Evolutionary conservation across 2,888 invertebrate genomes (phyloP), one percentile per base, ranked within the genome.

Genomic region (Pterostichus madidus): DNA sequence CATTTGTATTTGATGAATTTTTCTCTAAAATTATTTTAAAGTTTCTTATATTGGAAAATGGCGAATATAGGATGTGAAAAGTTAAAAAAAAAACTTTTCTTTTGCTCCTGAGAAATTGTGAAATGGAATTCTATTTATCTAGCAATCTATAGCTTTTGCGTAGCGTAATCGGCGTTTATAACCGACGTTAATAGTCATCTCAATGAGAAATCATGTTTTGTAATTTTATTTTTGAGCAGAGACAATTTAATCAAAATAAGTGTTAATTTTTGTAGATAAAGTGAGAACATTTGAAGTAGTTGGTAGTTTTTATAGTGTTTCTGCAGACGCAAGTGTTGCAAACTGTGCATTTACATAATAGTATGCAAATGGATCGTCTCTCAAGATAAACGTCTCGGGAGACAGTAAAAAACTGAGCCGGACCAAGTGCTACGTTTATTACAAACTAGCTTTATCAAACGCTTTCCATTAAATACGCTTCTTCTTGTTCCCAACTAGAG

Each of bases 281-380:
- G 77, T 35, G 77, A 39, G 77, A 77, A 77, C 39, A 77, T 39
- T 77, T 75, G 17, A 6, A 56, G 56, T 56, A 56, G 53, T 77
- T 77, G 49, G 31, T 59, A 77, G 77, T 77, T 77, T 56, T 77
- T 77, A 77, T 17, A 53, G 56, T 24, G 32, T 11, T 77, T 10
- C 17, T 15, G 39, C 11, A 35, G 32, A 39, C 53, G 39, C 35
- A 77, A 77, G 39, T 56, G 77, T 77, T 56, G 77, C 77, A 77
- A 56, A 56, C 56, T 56, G 10, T 7, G 24, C 15, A 77, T 77
- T 77, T 77, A 77, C 77, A 77, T 77, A 77, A 77, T 77, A 35
- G 56, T 77, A 77, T 77, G 77, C 77, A 77, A 77, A 77, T 77
- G 53, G 44, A 56, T 77, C 77, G 56, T 77, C 77, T 77, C 56